phyloP scores from a whole-genome alignment of 2,113 vertebrate genomes.

The Caranx melampygus region DNA sequence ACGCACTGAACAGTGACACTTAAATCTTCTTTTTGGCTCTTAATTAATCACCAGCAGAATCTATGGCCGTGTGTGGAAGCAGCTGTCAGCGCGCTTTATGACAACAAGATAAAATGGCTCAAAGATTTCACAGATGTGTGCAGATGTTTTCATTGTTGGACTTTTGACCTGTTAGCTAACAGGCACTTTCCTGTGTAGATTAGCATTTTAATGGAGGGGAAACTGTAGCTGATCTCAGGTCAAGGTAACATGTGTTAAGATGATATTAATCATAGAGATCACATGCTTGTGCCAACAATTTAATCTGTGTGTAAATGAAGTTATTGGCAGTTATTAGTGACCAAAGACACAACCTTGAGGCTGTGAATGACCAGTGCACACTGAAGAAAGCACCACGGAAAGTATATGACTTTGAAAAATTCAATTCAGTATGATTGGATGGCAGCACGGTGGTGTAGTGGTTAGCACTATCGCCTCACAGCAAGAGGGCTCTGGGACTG shows the following conservation, averaged over 20 bases:
- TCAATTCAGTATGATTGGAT: no score
- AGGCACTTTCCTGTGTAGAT: background rate
- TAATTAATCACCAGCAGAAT: constrained; percentile 66
- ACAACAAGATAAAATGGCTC: constrained; percentile 43
- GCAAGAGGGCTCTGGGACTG: no score
- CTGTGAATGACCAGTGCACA: background rate
- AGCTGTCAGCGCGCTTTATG: constrained; percentile 47
- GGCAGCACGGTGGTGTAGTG: no score
- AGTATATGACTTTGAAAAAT: no score
- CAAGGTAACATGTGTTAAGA: background rate
- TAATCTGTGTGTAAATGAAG: background rate
- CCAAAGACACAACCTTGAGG: background rate
- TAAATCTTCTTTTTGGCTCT: constrained; percentile 36
- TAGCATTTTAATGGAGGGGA: background rate
- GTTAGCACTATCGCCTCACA: no score
- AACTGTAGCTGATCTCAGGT: background rate
- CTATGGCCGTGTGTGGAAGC: constrained; percentile 36
- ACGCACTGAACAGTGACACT: constrained; percentile 56
- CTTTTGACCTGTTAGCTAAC: background rate
- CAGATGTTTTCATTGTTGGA: background rate
- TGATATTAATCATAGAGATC: background rate
- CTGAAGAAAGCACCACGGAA: background rate
- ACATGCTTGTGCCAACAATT: background rate
- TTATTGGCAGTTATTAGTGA: background rate
- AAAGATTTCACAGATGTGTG: constrained; percentile 30